phyloP scores from a whole-genome alignment of 2,113 vertebrate genomes.

The Potamarius usumacintae region DNA sequence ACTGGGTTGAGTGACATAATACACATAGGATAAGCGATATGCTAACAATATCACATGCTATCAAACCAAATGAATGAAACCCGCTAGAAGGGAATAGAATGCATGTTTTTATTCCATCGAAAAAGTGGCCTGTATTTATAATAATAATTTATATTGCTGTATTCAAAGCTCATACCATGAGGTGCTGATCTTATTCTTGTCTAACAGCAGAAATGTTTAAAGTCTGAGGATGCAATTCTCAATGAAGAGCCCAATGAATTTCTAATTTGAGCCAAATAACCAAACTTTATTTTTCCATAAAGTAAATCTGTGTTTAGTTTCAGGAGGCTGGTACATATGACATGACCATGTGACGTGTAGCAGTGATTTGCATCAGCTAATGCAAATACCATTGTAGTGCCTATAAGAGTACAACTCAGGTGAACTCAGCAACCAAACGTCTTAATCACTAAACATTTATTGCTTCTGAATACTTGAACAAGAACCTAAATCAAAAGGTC shows the following conservation, averaged over 20 bases:
- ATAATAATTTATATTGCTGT: neutral
- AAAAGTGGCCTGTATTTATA: no score
- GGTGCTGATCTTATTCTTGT: neutral
- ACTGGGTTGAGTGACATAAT: no score
- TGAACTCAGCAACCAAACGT: neutral
- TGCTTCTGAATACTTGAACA: neutral
- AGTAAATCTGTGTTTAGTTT: neutral
- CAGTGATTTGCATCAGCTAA: neutral
- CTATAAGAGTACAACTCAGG: neutral
- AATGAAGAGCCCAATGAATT: neutral
- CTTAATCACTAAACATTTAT: neutral
- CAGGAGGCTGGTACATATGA: no score
- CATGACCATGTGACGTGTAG: neutral
- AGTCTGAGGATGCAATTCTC: neutral
- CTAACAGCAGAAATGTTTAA: neutral
- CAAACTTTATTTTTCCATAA: neutral
- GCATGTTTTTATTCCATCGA: no score
- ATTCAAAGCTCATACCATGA: neutral
- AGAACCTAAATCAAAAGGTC: conserved; percentile 5
- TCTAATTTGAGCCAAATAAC: neutral
- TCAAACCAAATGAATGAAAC: no score
- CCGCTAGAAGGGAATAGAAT: no score
- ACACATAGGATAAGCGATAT: no score
- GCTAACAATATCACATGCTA: no score
- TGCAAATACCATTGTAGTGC: neutral